Evolutionary conservation across 2,797 vertebrate species (phyloP), one percentile per base, ranked within the genome.

Genomic region (Ataeniobius toweri): DNA sequence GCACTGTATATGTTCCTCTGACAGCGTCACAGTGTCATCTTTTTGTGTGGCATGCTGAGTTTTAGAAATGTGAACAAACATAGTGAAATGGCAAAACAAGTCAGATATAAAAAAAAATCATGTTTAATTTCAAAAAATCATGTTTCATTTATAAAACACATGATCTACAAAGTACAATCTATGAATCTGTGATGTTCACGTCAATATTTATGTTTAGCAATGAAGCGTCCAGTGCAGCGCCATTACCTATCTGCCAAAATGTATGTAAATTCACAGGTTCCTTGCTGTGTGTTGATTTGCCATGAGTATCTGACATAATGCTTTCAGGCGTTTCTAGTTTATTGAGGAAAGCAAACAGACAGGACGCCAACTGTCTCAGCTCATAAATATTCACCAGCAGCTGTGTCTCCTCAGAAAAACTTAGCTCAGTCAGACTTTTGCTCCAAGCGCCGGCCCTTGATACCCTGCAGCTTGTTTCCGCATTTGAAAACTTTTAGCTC

Each of bases 311-410:
- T 87, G 85, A 88, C 87, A 90, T 83, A 86, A 80, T 88, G 87
- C 81, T 91, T 91, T 85, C 78, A 89, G 88, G 86, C 85, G 31
- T 93, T 92, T 91, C 84, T 76, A 24, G 75, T 80, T 90, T 92
- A 93, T 94, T 93, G 90, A 89, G 91, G 92, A 92, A 94, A 85
- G 83, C 73, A 39, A 91, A 85, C 44, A 77, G 94, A 95, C 95
- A 95, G 91, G 90, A 84, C 88, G 85, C 90, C 94, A 93, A 94
- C 94, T 95, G 94, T 93, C 89, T 89, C 71, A 1, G 0, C 88
- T 94, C 90, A 95, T 96, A 91, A 95, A 96, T 96, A 96, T 96
- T 94, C 94, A 95, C 84, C 79, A 92, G 91, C 95, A 96, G 92
- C 95, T 95, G 95, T 89, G 89, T 87, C 87, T 82, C 89, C 79